A percentile compares a stretch with the other conserved stretches of the same genome.
phyloP scores from a whole-genome alignment of 2,113 vertebrate species.

The Hippocampus comes region DNA sequence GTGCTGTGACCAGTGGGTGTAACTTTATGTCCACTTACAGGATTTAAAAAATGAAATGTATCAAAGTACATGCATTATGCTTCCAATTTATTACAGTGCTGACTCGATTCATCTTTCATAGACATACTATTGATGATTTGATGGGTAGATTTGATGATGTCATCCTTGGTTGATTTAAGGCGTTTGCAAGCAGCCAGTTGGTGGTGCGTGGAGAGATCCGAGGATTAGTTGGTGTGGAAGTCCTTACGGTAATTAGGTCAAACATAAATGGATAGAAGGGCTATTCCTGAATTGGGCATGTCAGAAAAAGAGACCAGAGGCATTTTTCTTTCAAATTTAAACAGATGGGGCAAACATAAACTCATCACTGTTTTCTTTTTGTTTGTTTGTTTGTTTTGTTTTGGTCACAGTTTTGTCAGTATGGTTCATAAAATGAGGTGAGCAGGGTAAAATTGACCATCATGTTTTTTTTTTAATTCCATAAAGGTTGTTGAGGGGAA shows the following conservation, averaged over 20 bases:
- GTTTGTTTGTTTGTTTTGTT: neutral
- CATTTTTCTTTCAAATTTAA: neutral
- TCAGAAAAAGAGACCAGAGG: conserved; percentile 32
- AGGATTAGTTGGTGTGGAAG: conserved; percentile 51
- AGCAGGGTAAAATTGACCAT: neutral
- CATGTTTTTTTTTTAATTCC: neutral
- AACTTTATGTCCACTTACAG: neutral
- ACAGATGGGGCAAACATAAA: too few relatives aligned
- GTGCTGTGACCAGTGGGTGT: neutral
- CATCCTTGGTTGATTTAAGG: neutral
- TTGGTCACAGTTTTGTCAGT: neutral
- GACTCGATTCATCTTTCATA: neutral
- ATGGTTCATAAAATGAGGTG: neutral
- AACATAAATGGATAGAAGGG: conserved; percentile 54
- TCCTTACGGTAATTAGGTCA: conserved; percentile 42
- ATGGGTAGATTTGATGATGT: neutral
- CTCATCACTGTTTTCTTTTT: neutral
- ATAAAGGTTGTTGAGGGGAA: neutral
- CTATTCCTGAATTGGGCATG: conserved; percentile 46
- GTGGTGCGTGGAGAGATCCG: conserved; percentile 47
- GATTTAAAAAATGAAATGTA: neutral
- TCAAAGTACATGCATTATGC: too few relatives aligned
- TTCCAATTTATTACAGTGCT: neutral
- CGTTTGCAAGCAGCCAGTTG: conserved; percentile 27
- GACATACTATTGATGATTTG: neutral